Percentiles rank a stretch among this genome's conserved stretches.
Conservation (phyloP, 2,888 invertebrate genomes). For the Eupithecia tripunctaria region DNA sequence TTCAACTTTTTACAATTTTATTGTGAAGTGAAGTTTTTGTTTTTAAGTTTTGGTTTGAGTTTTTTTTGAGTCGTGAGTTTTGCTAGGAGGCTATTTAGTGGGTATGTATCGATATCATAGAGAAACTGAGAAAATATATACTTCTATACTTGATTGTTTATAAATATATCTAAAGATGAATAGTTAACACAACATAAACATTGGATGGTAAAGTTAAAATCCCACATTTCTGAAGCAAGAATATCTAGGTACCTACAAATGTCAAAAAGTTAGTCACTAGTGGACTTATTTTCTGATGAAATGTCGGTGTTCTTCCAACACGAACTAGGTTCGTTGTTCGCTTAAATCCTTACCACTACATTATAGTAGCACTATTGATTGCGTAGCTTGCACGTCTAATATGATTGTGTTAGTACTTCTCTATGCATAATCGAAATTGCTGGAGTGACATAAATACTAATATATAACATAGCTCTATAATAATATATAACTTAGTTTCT, state of each 20-base stretch:
- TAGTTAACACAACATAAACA: background rate
- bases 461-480: background rate
- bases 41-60: background rate
- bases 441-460: background rate
- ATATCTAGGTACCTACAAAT: background rate
- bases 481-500: background rate
- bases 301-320: background rate
- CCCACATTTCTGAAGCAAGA: background rate
- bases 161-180: background rate
- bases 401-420: too few relatives aligned
- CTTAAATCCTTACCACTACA: background rate
- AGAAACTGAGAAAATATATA: too few relatives aligned
- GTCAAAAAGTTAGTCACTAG: background rate
- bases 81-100: background rate
- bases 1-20: slow-evolving; percentile 57
- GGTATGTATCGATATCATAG: background rate
- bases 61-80: slow-evolving; percentile 1
- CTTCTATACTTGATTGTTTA: too few relatives aligned
- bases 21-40: slow-evolving; percentile 1
- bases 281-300: background rate
- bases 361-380: background rate
- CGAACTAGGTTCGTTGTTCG: background rate
- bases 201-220: background rate
- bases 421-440: too few relatives aligned
- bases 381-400: too few relatives aligned